Evolutionary conservation across 2,888 invertebrate genomes (phyloP).

Genomic region (Actias luna): DNA sequence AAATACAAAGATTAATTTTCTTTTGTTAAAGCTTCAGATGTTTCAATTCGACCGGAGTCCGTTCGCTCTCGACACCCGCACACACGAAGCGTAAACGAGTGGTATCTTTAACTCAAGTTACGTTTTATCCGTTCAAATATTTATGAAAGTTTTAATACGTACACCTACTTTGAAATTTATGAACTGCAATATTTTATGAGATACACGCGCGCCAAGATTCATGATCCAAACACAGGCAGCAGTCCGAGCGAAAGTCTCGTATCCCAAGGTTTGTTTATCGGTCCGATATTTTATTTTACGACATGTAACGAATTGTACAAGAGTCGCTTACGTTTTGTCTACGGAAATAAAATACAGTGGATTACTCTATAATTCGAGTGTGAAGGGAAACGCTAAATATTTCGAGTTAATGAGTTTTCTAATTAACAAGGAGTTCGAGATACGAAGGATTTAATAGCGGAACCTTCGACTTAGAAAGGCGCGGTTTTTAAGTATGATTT

Average conservation of each 20-base stretch:
- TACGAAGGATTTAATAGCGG: too few relatives aligned
- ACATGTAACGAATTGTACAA: not conserved
- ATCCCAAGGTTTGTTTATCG: slow-evolving; percentile 8
- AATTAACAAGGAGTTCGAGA: too few relatives aligned
- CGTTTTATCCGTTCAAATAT: slow-evolving; percentile 1
- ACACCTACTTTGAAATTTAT: slow-evolving; percentile 9
- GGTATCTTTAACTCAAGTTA: slow-evolving; percentile 1
- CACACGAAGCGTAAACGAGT: not conserved
- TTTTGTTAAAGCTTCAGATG: not conserved
- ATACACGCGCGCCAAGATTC: not conserved
- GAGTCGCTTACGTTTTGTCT: not conserved
- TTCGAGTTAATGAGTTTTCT: too few relatives aligned
- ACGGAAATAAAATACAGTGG: not conserved
- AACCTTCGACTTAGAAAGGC: too few relatives aligned
- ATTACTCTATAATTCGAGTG: too few relatives aligned
- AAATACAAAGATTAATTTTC: not conserved
- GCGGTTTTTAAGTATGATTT: too few relatives aligned
- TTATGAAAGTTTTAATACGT: slow-evolving; percentile 4
- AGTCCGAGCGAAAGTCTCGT: not conserved
- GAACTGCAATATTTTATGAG: slow-evolving; percentile 12
- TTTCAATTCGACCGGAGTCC: not conserved
- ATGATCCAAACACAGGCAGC: slow-evolving; percentile 1
- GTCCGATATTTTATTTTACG: slow-evolving; percentile 2
- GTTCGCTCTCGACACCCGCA: not conserved
- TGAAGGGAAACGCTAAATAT: too few relatives aligned